These are phyloP conservation scores for Chaetogeoica ovagalla DNA, from an alignment of 2,888 invertebrate species.

Conservation along the genomic window DNA sequence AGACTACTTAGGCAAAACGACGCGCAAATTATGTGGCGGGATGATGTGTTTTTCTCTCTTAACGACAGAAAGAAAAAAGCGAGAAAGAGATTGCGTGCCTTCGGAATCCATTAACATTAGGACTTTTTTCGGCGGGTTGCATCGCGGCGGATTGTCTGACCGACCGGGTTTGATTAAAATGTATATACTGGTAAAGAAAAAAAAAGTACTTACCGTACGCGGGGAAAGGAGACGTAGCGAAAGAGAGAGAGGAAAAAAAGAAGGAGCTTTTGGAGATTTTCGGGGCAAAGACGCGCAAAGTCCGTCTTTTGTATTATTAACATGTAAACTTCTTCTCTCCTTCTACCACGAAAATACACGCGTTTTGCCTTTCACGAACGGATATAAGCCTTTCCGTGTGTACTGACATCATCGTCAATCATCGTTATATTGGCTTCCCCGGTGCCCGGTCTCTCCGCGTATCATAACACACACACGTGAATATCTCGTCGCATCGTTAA, in stretches of 20 bases:
- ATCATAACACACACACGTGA: background rate
- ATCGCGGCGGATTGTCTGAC: background rate
- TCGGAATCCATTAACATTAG: conserved; percentile 41
- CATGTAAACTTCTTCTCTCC: conserved; percentile 39
- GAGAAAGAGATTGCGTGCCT: conserved; percentile 19
- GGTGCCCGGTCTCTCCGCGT: background rate
- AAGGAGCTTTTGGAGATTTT: conserved; percentile 31
- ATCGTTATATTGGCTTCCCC: conserved; percentile 34
- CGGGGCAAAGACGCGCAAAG: conserved; percentile 19
- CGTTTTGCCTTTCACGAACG: conserved; percentile 23
- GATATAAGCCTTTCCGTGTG: conserved; percentile 34
- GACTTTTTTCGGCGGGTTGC: conserved; percentile 7
- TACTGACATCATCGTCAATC: conserved; percentile 37
- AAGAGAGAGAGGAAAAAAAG: background rate
- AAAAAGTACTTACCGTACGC: conserved; percentile 22
- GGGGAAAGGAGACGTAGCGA: background rate
- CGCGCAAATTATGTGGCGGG: background rate
- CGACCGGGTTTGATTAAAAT: conserved; percentile 39
- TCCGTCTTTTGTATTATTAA: conserved; percentile 49
- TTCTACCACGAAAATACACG: background rate
- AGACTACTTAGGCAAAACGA: conserved; percentile 8
- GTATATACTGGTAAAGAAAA: background rate
- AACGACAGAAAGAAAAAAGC: background rate
- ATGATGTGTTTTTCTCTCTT: too few relatives aligned
- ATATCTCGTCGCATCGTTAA: conserved; percentile 11